Conservation (phyloP, 2,113 vertebrate genomes). For the Axis porcinus region DNA sequence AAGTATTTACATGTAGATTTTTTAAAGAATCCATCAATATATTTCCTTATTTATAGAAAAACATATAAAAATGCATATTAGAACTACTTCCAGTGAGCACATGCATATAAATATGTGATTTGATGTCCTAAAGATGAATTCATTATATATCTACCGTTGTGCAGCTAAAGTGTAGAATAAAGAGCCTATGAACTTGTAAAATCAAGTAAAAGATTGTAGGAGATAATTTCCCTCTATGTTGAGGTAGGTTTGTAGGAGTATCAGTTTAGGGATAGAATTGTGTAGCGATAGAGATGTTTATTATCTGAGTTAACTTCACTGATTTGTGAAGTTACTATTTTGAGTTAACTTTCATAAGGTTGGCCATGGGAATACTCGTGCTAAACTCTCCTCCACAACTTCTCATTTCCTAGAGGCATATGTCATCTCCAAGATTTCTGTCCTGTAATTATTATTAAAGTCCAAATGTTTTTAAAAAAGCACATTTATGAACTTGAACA, state of each 20-base stretch:
- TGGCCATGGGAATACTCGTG: rapidly evolving
- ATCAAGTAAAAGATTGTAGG: not conserved
- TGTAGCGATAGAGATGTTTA: not conserved
- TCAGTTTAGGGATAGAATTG: not conserved
- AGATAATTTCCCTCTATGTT: not conserved
- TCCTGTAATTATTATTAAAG: not conserved
- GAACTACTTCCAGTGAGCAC: not conserved
- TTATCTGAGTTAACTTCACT: not conserved
- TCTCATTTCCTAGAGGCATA: not conserved
- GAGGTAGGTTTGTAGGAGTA: not conserved
- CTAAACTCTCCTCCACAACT: not conserved
- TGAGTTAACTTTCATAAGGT: not conserved
- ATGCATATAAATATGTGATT: not conserved
- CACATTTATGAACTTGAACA: not conserved
- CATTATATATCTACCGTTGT: not conserved
- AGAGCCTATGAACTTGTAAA: not conserved
- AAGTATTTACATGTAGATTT: not conserved
- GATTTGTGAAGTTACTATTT: not conserved
- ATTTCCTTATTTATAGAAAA: not conserved
- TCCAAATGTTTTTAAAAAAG: not conserved
- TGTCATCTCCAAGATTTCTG: not conserved
- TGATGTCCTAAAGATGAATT: not conserved
- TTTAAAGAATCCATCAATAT: not conserved
- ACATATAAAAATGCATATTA: not conserved
- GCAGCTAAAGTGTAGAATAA: not conserved